Evolutionary conservation across 2,888 invertebrate species (phyloP), one percentile per base, ranked within the genome.

Genomic region (Hofmannophila pseudospretella): DNA sequence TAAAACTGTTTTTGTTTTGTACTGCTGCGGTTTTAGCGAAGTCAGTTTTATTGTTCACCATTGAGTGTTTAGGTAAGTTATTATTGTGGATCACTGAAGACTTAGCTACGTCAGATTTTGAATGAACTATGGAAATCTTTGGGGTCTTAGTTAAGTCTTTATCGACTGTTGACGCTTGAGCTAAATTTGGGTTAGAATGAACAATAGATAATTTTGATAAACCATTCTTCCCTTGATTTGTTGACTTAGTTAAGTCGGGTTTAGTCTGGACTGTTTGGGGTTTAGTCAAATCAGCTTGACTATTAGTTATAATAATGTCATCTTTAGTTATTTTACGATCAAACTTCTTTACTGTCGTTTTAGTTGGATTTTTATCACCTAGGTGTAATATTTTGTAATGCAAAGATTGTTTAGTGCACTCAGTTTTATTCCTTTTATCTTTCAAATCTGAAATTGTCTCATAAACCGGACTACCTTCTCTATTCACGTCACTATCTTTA

Each of bases 291-390:
- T 57, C 51, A 7, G 50, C 48, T 2, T 48, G 48, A 34, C 44
- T 57, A 35, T 45, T 47, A 0, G 74, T 68, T 2, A 77, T 64
- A 45, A 67, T 62, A 23, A 80, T 80, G 30, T 82, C 82, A 1
- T 76, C 76, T 47, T 80, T 84, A 36, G 65, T 71, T 1, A 80
- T 72, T 54, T 75, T 80, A 12, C 55, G 66, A 4, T 58, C 41
- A 0, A 69, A 58, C 42, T 66, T 77, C 20, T 65, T 75, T 0
- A 67, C 20, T 0, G 53, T 45, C 22, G 48, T 44, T 41, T 57
- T 68, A 16, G 34, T 33, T 39, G 44, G 38, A 40, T 42, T 48
- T 39, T 48, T 45, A 25, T 39, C 38, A 25, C 31, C 42, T 12
- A 44, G 33, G 35, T 58, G 47, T 3, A 54, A 39, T 13, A 52